These are phyloP conservation scores for Platypus cylindrus DNA, from an alignment of 2,888 invertebrate genomes.

Conservation along the genomic window DNA sequence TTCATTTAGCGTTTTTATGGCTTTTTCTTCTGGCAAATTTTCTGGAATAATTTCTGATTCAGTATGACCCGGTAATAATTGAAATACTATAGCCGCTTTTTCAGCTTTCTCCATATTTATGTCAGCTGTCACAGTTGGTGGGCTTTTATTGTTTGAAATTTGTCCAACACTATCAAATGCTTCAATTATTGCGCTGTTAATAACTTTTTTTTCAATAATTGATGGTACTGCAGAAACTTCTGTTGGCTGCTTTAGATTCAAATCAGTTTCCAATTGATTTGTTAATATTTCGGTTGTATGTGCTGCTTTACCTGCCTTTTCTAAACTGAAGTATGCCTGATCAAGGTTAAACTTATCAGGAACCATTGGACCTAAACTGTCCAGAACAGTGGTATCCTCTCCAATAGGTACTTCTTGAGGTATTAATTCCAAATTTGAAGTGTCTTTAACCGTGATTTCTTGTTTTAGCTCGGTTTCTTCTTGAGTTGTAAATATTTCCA, in stretches of 20 bases:
- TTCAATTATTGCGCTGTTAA: constrained; percentile 7
- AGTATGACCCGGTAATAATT: constrained; percentile 30
- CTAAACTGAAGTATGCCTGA: constrained; percentile 25
- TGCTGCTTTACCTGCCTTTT: constrained; percentile 23
- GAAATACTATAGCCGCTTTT: constrained; percentile 26
- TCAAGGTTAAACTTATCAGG: constrained; percentile 14
- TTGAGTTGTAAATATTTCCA: constrained; percentile 30
- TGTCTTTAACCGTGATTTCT: constrained; percentile 15
- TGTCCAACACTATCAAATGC: constrained; percentile 8
- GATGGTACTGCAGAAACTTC: constrained; percentile 12
- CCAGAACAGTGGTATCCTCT: constrained; percentile 13
- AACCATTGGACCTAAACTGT: constrained; percentile 24
- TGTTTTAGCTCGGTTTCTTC: constrained; percentile 26
- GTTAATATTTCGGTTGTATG: constrained; percentile 29
- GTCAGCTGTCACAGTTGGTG: constrained; percentile 23
- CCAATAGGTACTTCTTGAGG: constrained; percentile 16
- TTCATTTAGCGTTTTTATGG: constrained; percentile 12
- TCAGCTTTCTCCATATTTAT: constrained; percentile 25
- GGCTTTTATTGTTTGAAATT: constrained; percentile 1
- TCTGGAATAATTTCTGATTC: constrained; percentile 25
- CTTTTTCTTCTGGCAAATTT: constrained; percentile 12
- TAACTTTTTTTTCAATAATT: constrained; percentile 16
- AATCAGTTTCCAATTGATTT: constrained; percentile 30
- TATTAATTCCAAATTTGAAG: constrained; percentile 11
- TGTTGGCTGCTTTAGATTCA: constrained; percentile 14